These are phyloP conservation scores for Urocitellus parryii DNA, from an alignment of 2,113 vertebrate genomes.

Conservation along the genomic window DNA sequence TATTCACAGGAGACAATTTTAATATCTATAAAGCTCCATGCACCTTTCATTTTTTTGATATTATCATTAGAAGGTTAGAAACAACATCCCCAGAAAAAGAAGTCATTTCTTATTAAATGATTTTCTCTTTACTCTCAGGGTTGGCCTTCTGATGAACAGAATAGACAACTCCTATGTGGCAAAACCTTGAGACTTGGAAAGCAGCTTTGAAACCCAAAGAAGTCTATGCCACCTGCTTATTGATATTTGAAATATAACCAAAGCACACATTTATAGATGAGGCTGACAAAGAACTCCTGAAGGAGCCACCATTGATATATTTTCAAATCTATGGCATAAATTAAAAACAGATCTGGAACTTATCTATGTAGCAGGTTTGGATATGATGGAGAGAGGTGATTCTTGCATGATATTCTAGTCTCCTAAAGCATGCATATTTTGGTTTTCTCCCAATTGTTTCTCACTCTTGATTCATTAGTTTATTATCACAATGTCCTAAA, in stretches of 20 bases:
- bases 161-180: background rate
- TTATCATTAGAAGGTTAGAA: background rate
- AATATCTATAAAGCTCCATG: background rate
- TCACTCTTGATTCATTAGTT: background rate
- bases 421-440: background rate
- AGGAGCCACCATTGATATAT: background rate
- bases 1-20: background rate
- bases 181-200: conserved; percentile 24
- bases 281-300: background rate
- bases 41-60: background rate
- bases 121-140: background rate
- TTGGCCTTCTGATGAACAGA: conserved; percentile 6
- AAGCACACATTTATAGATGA: background rate
- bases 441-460: background rate
- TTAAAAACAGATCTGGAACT: background rate
- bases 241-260: conserved; percentile 31
- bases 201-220: background rate
- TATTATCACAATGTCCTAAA: conserved; percentile 37
- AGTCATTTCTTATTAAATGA: background rate
- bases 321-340: background rate
- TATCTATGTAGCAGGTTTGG: background rate
- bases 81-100: background rate
- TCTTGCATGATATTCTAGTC: background rate
- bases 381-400: background rate
- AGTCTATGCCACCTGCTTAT: background rate